phyloP scores from a whole-genome alignment of 2,888 invertebrate genomes.

The Lottia scabra region DNA sequence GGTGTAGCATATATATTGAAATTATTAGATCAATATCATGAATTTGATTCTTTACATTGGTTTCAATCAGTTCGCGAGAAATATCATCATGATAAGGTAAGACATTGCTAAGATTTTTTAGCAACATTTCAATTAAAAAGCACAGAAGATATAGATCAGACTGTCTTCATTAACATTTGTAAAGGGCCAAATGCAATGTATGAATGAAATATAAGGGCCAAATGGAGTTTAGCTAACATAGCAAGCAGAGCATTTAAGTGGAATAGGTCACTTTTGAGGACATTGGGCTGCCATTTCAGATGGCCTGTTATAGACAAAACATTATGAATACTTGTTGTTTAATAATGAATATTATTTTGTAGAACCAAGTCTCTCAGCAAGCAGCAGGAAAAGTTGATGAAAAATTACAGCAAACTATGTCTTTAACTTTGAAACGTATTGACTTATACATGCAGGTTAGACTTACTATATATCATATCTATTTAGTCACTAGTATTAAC shows the following conservation, averaged over 20 bases:
- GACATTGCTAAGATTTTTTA: constrained; percentile 20
- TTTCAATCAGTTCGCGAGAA: constrained; percentile 87
- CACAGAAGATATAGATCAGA: too few relatives aligned
- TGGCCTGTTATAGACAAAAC: too few relatives aligned
- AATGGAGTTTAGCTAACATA: too few relatives aligned
- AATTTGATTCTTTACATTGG: constrained; percentile 95
- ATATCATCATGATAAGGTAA: constrained; percentile 75
- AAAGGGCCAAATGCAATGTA: too few relatives aligned
- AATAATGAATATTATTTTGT: constrained; percentile 61
- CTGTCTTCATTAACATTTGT: too few relatives aligned
- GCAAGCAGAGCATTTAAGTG: too few relatives aligned
- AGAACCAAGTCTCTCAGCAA: constrained; percentile 41
- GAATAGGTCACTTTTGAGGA: too few relatives aligned
- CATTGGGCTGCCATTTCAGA: too few relatives aligned
- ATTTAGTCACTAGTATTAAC: too few relatives aligned
- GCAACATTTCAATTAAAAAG: constrained; percentile 33
- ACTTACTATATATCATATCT: too few relatives aligned
- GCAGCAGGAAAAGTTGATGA: constrained; percentile 73
- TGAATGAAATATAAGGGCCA: too few relatives aligned
- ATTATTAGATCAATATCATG: constrained; percentile 85
- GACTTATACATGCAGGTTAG: constrained; percentile 76
- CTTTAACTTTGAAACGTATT: constrained; percentile 87
- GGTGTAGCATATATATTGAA: constrained; percentile 90
- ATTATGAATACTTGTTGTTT: too few relatives aligned
- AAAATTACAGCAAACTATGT: constrained; percentile 92